phyloP scores from a whole-genome alignment of 2,797 vertebrate species.

The Rhodeus uyekii region DNA sequence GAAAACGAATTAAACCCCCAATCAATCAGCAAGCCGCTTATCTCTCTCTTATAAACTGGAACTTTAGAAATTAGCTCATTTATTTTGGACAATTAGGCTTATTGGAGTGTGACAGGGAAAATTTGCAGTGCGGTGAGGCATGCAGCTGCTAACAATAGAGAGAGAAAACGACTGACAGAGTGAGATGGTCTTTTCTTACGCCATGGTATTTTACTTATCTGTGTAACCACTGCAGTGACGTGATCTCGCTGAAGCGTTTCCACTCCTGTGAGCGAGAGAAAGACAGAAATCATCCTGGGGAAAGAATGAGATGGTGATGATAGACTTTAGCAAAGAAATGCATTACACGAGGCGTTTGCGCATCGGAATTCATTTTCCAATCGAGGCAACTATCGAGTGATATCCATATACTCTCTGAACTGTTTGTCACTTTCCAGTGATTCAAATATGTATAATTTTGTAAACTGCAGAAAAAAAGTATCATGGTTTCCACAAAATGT shows the following conservation, averaged over 20 bases:
- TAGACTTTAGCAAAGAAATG: conserved; percentile 58
- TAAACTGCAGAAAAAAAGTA: not conserved
- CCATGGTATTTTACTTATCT: conserved; percentile 95
- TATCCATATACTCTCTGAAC: not conserved
- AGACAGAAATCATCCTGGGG: conserved; percentile 71
- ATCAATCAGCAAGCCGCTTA: conserved; percentile 94
- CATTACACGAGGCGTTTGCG: not conserved
- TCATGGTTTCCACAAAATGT: not conserved
- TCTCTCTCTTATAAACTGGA: conserved; percentile 92
- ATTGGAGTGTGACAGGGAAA: conserved; percentile 99
- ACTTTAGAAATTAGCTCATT: conserved; percentile 99
- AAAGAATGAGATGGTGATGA: conserved; percentile 82
- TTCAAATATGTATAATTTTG: not conserved
- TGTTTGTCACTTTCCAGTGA: not conserved
- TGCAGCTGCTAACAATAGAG: conserved; percentile 83
- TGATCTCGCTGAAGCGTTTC: conserved; percentile 87
- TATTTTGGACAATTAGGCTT: conserved; percentile 99
- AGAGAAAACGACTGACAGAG: conserved; percentile 77
- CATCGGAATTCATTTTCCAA: not conserved
- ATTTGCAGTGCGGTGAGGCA: conserved; percentile 89
- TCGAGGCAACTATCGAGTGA: not conserved
- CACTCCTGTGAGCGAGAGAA: conserved; percentile 73
- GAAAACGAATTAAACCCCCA: conserved; percentile 83
- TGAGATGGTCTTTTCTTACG: conserved; percentile 89
- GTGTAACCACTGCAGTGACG: conserved; percentile 87